phyloP scores from a whole-genome alignment of 1,140 invertebrate genomes.

The Aphis craccivora region DNA sequence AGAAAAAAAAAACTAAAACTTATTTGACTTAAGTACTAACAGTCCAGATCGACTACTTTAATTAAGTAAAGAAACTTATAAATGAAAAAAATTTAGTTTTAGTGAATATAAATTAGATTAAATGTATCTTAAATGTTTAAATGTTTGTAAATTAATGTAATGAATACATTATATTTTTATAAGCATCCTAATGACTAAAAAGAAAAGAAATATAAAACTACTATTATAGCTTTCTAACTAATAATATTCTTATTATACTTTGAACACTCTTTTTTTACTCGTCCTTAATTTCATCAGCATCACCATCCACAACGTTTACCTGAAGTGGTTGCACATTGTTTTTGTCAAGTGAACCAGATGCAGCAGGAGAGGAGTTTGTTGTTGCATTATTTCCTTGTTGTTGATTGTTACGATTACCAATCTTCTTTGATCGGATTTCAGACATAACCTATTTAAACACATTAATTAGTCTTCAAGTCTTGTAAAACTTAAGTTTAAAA shows the following conservation, averaged over 20 bases:
- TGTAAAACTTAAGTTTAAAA: not conserved
- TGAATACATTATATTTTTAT: not conserved
- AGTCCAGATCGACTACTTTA: not conserved
- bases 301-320: not conserved
- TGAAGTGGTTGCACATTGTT: slow-evolving; percentile 1
- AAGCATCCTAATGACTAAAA: not conserved
- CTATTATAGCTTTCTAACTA: not conserved
- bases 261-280: not conserved
- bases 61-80: not conserved
- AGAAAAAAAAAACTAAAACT: not conserved
- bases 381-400: not conserved
- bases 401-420: not conserved
- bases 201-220: not conserved
- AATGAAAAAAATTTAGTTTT: not conserved
- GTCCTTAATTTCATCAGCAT: not conserved
- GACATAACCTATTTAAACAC: not conserved
- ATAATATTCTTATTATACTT: not conserved
- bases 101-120: not conserved
- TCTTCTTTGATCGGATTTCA: not conserved
- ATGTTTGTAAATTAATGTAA: not conserved
- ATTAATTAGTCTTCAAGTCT: not conserved
- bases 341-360: not conserved
- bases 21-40: not conserved
- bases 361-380: not conserved
- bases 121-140: too few species aligned